Base-by-base conservation (phyloP, 2,888 invertebrate genomes). In the Agrochola litura region DNA sequence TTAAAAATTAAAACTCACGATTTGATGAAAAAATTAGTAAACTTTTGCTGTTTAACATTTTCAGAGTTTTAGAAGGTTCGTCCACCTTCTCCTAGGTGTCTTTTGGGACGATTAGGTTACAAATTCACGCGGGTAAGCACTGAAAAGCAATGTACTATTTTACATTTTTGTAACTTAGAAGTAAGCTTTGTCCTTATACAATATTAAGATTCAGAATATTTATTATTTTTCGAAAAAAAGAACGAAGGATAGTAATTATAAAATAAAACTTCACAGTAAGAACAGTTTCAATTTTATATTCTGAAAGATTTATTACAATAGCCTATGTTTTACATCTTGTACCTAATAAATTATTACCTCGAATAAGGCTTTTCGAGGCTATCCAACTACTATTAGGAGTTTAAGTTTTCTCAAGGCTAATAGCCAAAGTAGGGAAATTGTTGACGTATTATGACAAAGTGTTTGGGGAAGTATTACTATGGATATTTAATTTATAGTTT, bases 361-460 rank as follows among this genome's bases (percentile, higher is more conserved):
- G 64, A 75, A 73, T 63, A 65, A 77, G 67, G 73, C 41, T 73
- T 70, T 72, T 75, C 22, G 49, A 30, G 67, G 67, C 58, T 71
- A 58, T 67, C 41, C 73, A 76, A 77, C 67, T 63, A 22, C 52
- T 68, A 71, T 76, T 67, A 73, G 14, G 25, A 63, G 64, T 70
- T 69, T 61, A 77, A 75, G 70, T 84, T 69, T 68, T 25, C 60
- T 56, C 77, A 77, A 84, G 73, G 85, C 25, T 54, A 75, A 65
- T 54, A 37, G 81, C 46, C 54, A 2, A 64, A 60, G 43, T 58
- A 37, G 41, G 64, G 37, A 72, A 69, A 70, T 73, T 64, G 64
- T 30, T 67, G 52, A 43, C 56, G 14, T 43, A 60, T 49, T 56
- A 41, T 54, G 58, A 65, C 16, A 25, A 66, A 77, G 30, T 64